Evolutionary conservation across 2,113 vertebrate genomes (phyloP), one percentile per base, ranked within the genome.

Genomic region (Pseudorasbora parva): DNA sequence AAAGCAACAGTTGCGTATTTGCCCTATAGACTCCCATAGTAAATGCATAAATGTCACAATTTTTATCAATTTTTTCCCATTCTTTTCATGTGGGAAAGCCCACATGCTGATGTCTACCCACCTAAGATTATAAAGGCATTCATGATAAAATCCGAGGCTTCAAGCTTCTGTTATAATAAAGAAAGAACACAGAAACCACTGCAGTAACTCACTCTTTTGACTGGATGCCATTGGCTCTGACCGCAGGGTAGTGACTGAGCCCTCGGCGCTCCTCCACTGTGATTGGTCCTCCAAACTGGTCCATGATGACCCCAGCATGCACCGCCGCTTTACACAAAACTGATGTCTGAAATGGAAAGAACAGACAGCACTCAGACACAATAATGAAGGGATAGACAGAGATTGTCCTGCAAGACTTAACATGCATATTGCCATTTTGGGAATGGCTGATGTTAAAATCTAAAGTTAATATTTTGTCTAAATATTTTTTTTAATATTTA

Each of bases 281-380:
- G 89, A 97, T 93, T 85, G 90, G 94, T 0, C 96, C 96, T 0
- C 96, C 96, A 81, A 94, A 88, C 90, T 95, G 94, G 0, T 96
- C 95, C 0, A 94, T 85, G 51, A 97, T 93, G 23, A 96, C 71
- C 56, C 96, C 96, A 0, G 96, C 96, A 0, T 97, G 96, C 78
- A 97, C 91, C 0, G 96, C 96, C 0, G 96, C 90, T 89, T 96
- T 96, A 92, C 96, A 97, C 81, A 97, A 82, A 86, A 95, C 88
- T 0, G 96, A 97, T 1, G 95, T 96, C 96, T 97, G 89, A 82
- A 95, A 94, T 37, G 5, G 25, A 78, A 54, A 45, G 33, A 19
- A 17, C 25, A 74, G 57, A 33, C 0, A 33, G 51, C 37, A 33
- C 45, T 33, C 49, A 75, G 21, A 69, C 25, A 41, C 19, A 83